Evolutionary conservation across 2,888 invertebrate species (phyloP).

Genomic region (Drosophila pegasa): DNA sequence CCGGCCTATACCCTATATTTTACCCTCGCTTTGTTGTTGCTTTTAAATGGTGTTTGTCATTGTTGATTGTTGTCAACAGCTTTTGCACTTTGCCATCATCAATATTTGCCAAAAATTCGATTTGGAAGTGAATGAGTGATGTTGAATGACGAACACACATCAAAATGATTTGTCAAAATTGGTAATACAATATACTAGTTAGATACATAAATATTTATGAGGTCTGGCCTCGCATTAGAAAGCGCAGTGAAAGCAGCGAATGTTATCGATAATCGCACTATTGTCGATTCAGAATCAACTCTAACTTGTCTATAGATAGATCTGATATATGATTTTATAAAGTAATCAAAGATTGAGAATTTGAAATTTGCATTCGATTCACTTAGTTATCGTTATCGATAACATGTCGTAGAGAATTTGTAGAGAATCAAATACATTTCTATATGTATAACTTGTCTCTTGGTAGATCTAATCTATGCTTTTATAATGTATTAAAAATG

Average conservation of each 20-base stretch:
- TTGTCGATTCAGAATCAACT: constrained; percentile 58
- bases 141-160: constrained; percentile 22
- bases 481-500: too few species aligned
- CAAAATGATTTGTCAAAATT: constrained; percentile 30
- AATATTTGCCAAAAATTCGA: constrained; percentile 27
- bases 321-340: background rate
- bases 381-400: background rate
- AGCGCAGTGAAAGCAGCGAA: constrained; percentile 72
- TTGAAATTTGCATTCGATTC: background rate
- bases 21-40: background rate
- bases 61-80: constrained; percentile 36
- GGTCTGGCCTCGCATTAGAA: constrained; percentile 49
- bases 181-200: constrained; percentile 22
- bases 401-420: too few species aligned
- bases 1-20: constrained; percentile 2
- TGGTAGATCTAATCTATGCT: too few species aligned
- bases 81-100: constrained; percentile 37
- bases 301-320: background rate
- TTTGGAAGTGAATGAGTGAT: constrained; percentile 17
- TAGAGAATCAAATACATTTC: too few species aligned
- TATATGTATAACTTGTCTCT: too few species aligned
- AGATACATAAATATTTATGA: constrained; percentile 17
- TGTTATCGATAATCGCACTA: constrained; percentile 17
- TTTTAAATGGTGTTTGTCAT: constrained; percentile 16
- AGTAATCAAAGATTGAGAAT: background rate